Evolutionary conservation across 2,888 invertebrate genomes (phyloP), one percentile per base, ranked within the genome.

Genomic region (Electrophaes corylata): DNA sequence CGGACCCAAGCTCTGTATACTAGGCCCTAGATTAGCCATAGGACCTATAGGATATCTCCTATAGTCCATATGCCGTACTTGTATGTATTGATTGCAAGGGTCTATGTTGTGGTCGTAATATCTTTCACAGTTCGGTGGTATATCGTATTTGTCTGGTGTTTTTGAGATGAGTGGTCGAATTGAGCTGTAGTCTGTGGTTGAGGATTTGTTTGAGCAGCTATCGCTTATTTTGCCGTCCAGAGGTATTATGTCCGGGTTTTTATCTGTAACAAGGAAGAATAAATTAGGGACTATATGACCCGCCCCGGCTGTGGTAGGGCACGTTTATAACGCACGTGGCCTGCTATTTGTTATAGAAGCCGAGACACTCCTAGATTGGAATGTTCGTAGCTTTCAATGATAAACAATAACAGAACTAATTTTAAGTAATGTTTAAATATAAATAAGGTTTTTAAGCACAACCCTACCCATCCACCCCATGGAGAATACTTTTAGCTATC

Each of bases 231-330:
- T 92, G 0, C 90, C 89, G 64, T 92, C 91, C 40, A 92, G 64
- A 0, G 91, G 91, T 64, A 92, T 91, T 57, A 91, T 92, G 67
- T 92, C 92, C 0, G 92, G 92, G 60, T 92, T 92, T 78, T 92
- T 92, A 60, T 92, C 92, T 90, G 86, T 3, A 79, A 78, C 18
- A 54, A 60, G 60, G 60, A 53, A 26, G n/a, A 4, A 26, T 26
- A 6, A 26, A 4, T 23, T 23, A 23, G 4, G 5, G 5, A 20
- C 20, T 20, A 20, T 20, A 20, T n/a, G n/a, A n/a, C n/a, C n/a
- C n/a, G n/a, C n/a, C n/a, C n/a, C n/a, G n/a, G n/a, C n/a, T n/a
- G n/a, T n/a, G n/a, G n/a, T n/a, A n/a, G n/a, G n/a, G n/a, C n/a
- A n/a, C n/a, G n/a, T n/a, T n/a, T n/a, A n/a, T n/a, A n/a, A n/a